phyloP scores from a whole-genome alignment of 64 coral and sea anemone genomes.

The Anthopleura sola region DNA sequence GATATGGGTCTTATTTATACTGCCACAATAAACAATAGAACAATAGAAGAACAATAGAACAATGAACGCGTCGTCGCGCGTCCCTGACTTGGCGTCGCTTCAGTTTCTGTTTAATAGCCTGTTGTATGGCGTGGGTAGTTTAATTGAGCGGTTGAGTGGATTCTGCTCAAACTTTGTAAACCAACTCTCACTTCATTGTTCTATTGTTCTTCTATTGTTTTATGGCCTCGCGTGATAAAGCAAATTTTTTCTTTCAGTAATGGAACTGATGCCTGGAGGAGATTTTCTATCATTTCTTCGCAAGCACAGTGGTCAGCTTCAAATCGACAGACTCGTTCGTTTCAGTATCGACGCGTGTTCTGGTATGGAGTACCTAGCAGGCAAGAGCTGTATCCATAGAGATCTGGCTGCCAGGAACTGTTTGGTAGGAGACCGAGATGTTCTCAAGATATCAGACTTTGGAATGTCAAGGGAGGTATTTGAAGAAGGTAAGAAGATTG shows the following conservation, averaged over 20 bases:
- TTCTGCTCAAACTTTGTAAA: too few relatives aligned
- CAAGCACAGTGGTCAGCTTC: slow-evolving; percentile 34
- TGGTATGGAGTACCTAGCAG: slow-evolving; percentile 81
- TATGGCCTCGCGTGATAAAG: too few relatives aligned
- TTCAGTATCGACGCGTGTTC: slow-evolving; percentile 69
- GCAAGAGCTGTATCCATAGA: slow-evolving; percentile 83
- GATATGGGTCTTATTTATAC: too few relatives aligned
- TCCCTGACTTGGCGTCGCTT: too few relatives aligned
- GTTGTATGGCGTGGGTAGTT: too few relatives aligned
- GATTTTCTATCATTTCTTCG: slow-evolving; percentile 85
- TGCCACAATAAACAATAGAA: too few relatives aligned
- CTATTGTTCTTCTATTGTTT: too few relatives aligned
- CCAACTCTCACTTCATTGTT: too few relatives aligned
- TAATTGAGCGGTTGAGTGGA: too few relatives aligned
- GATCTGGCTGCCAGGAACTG: slow-evolving; percentile 93
- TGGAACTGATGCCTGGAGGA: slow-evolving; percentile 93
- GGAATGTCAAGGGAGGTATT: slow-evolving; percentile 89
- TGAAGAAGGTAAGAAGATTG: slow-evolving; percentile 61
- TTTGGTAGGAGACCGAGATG: slow-evolving; percentile 64
- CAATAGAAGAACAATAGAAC: too few relatives aligned
- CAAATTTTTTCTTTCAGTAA: slow-evolving; percentile 51
- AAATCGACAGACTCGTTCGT: slow-evolving; percentile 38
- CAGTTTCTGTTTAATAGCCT: too few relatives aligned
- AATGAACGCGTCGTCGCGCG: too few relatives aligned
- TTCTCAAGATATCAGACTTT: slow-evolving; percentile 97